Percentiles rank a stretch among this genome's conserved stretches.
These are phyloP conservation scores for Colostygia pectinataria DNA, from an alignment of 2,888 invertebrate genomes.

Conservation along the genomic window DNA sequence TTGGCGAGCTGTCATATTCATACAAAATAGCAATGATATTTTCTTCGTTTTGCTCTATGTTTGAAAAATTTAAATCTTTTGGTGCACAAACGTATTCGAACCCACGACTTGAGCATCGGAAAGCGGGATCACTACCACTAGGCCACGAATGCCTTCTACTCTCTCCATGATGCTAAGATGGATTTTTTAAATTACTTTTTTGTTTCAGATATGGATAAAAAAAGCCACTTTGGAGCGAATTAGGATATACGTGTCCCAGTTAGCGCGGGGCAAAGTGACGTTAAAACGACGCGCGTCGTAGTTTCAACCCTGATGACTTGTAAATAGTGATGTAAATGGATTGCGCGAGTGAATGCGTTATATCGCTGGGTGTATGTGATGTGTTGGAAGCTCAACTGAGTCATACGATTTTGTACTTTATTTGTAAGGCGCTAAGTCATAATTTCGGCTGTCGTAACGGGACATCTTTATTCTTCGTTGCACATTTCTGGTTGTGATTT, in stretches of 20 bases:
- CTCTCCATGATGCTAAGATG: no score
- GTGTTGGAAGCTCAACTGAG: conserved; percentile 14
- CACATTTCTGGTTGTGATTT: no score
- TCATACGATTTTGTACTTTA: not conserved
- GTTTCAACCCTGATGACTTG: conserved; percentile 34
- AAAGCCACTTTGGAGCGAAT: conserved; percentile 89
- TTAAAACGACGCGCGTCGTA: conserved; percentile 93
- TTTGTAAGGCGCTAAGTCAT: not conserved
- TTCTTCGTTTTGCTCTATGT: no score
- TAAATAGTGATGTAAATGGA: conserved; percentile 33
- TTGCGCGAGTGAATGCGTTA: conserved; percentile 33
- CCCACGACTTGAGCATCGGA: no score
- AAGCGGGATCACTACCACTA: no score
- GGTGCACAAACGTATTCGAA: no score
- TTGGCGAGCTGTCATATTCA: no score
- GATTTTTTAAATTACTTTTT: not conserved
- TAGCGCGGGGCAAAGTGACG: conserved; percentile 94
- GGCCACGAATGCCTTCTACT: no score
- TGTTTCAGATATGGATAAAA: conserved; percentile 93
- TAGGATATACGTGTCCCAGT: conserved; percentile 91
- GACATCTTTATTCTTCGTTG: no score
- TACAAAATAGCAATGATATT: no score
- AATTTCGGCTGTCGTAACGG: not conserved
- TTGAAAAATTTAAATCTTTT: no score
- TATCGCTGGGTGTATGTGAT: conserved; percentile 32